Conservation (phyloP, 2,113 vertebrate genomes). For the Corydoras maculifer region DNA sequence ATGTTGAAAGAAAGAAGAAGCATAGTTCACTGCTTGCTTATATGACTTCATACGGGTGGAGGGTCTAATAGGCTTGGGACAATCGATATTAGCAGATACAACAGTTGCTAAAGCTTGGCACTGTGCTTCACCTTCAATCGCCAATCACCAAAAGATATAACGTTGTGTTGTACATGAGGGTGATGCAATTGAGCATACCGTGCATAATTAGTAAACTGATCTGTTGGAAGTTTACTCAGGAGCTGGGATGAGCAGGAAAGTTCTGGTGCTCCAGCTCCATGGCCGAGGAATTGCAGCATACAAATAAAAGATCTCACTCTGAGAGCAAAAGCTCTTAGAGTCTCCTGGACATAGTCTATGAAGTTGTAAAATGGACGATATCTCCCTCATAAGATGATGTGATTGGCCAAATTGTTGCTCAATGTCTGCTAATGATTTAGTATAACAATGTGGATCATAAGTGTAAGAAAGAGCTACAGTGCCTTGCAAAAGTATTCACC, state of each 20-base stretch:
- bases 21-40: background rate
- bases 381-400: background rate
- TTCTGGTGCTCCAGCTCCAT: background rate
- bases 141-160: background rate
- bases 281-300: background rate
- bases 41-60: background rate
- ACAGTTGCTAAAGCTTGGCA: too few relatives aligned
- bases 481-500: too few relatives aligned
- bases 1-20: background rate
- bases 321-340: background rate
- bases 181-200: background rate
- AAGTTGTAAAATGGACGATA: background rate
- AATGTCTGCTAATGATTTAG: background rate
- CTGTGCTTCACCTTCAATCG: too few relatives aligned
- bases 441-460: background rate
- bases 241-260: background rate
- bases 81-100: too few relatives aligned
- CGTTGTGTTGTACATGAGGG: background rate
- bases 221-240: background rate
- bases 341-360: background rate
- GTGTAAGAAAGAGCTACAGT: background rate
- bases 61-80: background rate
- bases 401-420: slow-evolving; percentile 6
- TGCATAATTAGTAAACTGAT: background rate
- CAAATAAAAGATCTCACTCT: background rate